phyloP scores from a whole-genome alignment of 2,797 vertebrate species.

The Perodicticus potto region DNA sequence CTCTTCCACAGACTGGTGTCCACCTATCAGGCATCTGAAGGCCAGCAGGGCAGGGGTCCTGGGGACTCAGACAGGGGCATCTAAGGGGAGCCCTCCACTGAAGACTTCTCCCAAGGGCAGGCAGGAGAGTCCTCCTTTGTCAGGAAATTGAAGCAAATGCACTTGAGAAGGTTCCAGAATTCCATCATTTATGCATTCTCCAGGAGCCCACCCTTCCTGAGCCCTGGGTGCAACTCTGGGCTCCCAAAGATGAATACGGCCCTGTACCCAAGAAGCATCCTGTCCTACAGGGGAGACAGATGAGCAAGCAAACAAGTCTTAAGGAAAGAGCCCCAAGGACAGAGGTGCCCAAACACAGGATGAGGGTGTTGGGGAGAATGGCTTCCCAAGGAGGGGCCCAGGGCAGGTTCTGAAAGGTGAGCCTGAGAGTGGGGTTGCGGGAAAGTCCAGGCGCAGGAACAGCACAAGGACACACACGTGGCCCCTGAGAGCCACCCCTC shows the following conservation, averaged over 20 bases:
- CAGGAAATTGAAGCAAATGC: background rate
- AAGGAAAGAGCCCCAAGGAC: background rate
- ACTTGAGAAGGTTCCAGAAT: background rate
- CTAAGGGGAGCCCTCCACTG: background rate
- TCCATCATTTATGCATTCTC: accelerated
- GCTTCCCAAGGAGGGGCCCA: accelerated
- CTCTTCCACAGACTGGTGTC: background rate
- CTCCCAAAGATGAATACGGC: background rate
- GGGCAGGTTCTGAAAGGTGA: background rate
- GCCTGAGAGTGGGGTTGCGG: background rate
- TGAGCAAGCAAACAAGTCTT: background rate
- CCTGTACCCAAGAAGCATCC: background rate
- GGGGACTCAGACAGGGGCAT: background rate
- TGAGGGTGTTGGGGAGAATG: background rate
- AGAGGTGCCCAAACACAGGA: background rate
- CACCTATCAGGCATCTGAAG: background rate
- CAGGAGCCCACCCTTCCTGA: background rate
- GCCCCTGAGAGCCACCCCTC: background rate
- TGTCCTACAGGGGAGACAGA: background rate
- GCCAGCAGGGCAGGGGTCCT: accelerated
- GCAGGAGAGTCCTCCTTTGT: background rate
- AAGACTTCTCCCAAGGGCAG: background rate
- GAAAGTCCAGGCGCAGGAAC: background rate
- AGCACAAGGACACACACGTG: accelerated
- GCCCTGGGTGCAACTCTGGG: background rate